phyloP scores from a whole-genome alignment of 2,888 invertebrate genomes.

The Thereva nobilitata region DNA sequence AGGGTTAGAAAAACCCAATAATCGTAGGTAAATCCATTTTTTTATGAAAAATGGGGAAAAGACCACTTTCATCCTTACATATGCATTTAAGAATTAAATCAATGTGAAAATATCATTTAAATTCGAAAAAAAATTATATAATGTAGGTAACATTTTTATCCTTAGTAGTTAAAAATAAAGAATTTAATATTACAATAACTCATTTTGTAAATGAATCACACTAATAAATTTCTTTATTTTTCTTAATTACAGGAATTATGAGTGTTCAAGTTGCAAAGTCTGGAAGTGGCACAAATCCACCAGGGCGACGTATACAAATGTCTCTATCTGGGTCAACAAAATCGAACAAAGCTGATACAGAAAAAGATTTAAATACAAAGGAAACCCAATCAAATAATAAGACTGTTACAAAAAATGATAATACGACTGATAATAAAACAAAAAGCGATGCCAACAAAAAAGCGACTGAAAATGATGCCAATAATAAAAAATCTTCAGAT shows the following conservation, averaged over 20 bases:
- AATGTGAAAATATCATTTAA: too few species aligned
- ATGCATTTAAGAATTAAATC: too few species aligned
- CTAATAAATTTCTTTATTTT: slow-evolving; percentile 7
- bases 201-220: neutral
- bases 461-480: slow-evolving; percentile 12
- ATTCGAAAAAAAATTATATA: too few species aligned
- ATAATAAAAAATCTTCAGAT: slow-evolving; percentile 7
- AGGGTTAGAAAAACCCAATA: too few species aligned
- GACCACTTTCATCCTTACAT: too few species aligned
- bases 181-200: neutral
- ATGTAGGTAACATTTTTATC: too few species aligned
- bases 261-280: slow-evolving; percentile 31
- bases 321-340: slow-evolving; percentile 8
- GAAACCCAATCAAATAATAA: neutral
- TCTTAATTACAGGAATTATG: slow-evolving; percentile 16
- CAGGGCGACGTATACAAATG: slow-evolving; percentile 20
- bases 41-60: too few species aligned
- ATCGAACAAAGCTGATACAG: slow-evolving; percentile 1
- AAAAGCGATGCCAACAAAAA: slow-evolving; percentile 9
- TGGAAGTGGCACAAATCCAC: slow-evolving; percentile 1
- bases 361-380: slow-evolving; percentile 1
- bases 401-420: slow-evolving; percentile 5
- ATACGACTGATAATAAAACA: slow-evolving; percentile 8
- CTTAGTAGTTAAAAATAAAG: too few species aligned
- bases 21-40: too few species aligned